Evolutionary conservation across 2,888 invertebrate genomes (phyloP).

Genomic region (Schizotus pectinicornis): DNA sequence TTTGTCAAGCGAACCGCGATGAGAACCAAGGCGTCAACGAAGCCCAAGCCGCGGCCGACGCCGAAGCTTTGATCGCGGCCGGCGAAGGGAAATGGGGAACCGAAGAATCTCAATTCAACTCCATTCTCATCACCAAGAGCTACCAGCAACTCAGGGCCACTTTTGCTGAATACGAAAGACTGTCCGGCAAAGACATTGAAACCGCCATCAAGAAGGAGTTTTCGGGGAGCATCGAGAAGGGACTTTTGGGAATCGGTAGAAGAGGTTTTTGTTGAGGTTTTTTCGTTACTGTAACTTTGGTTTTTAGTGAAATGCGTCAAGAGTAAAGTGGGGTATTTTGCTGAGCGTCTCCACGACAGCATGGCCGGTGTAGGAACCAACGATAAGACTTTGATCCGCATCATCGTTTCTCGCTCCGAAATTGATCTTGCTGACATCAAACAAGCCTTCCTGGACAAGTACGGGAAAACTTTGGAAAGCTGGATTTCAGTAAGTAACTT

Average conservation of each 20-base stretch:
- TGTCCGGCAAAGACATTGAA: conserved; percentile 84
- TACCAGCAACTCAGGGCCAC: conserved; percentile 86
- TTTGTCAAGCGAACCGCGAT: conserved; percentile 76
- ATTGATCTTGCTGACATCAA: conserved; percentile 93
- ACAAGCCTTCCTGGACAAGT: conserved; percentile 83
- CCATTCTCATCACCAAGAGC: conserved; percentile 84
- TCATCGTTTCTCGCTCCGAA: conserved; percentile 88
- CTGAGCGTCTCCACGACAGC: conserved; percentile 85
- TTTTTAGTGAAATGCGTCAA: conserved; percentile 83
- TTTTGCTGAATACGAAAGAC: conserved; percentile 83
- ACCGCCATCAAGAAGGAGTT: conserved; percentile 86
- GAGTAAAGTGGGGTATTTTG: conserved; percentile 90
- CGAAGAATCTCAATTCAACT: conserved; percentile 86
- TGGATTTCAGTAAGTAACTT: conserved; percentile 80
- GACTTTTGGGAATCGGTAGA: conserved; percentile 86
- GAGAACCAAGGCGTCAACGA: conserved; percentile 88
- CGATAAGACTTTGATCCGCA: conserved; percentile 90
- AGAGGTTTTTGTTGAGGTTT: conserved; percentile 24
- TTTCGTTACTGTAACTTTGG: conserved; percentile 14
- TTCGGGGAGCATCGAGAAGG: conserved; percentile 85
- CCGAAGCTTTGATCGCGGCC: conserved; percentile 76
- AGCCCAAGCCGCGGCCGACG: conserved; percentile 80
- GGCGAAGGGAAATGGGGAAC: conserved; percentile 90
- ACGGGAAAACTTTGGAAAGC: conserved; percentile 80
- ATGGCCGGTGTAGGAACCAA: conserved; percentile 93